phyloP scores from a whole-genome alignment of 2,113 vertebrate species.

The Rhea pennata region DNA sequence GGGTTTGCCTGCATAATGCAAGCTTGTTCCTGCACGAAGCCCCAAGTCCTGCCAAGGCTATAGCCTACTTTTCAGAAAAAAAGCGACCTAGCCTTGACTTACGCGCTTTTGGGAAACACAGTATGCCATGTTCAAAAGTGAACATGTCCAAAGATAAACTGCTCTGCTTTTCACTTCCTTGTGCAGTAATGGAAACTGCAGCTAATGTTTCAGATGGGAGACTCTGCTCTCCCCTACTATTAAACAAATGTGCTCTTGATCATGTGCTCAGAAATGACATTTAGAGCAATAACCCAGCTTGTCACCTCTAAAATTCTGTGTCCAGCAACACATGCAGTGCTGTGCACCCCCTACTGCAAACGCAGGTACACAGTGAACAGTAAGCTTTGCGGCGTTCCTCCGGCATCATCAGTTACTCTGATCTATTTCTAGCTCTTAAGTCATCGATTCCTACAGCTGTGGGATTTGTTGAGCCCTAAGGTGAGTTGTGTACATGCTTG shows the following conservation, averaged over 20 bases:
- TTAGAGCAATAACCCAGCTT: background rate
- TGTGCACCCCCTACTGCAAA: background rate
- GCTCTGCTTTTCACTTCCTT: background rate
- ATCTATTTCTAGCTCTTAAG: background rate
- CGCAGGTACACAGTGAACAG: background rate
- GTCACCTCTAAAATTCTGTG: background rate
- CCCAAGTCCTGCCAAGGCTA: background rate
- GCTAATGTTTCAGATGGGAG: background rate
- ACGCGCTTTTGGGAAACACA: background rate
- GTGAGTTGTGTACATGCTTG: accelerated
- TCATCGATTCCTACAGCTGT: accelerated
- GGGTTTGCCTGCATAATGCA: accelerated
- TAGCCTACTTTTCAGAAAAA: background rate
- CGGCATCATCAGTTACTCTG: background rate
- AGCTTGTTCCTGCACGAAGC: background rate
- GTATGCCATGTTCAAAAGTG: background rate
- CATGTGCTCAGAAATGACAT: background rate
- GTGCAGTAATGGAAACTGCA: background rate
- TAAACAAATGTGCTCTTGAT: background rate
- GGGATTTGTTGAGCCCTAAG: background rate
- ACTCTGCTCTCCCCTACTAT: background rate
- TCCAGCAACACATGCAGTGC: background rate
- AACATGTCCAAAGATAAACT: background rate
- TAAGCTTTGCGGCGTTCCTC: background rate
- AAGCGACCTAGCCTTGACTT: background rate